These are phyloP conservation scores for Caligus rogercresseyi DNA, from an alignment of 1,140 invertebrate species.

Conservation along the genomic window DNA sequence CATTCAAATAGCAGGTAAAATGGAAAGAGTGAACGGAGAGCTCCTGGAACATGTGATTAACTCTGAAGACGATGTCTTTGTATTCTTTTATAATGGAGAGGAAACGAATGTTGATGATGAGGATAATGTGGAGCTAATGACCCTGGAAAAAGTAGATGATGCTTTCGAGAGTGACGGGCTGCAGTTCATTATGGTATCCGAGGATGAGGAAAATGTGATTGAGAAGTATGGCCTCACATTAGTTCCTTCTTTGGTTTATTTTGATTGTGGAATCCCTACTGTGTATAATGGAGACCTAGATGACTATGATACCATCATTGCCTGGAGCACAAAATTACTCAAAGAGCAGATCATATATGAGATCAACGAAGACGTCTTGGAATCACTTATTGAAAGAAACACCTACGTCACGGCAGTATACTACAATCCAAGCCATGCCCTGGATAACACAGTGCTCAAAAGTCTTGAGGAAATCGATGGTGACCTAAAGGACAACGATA, in stretches of 20 bases:
- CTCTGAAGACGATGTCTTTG: conserved; percentile 56
- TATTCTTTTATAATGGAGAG: conserved; percentile 51
- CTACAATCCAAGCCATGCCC: neutral
- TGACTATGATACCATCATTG: neutral
- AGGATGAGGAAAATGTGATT: conserved; percentile 45
- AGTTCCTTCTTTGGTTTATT: conserved; percentile 65
- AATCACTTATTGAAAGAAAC: neutral
- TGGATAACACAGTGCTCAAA: conserved; percentile 37
- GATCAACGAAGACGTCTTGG: neutral
- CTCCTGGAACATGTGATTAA: conserved; percentile 76
- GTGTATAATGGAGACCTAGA: conserved; percentile 70
- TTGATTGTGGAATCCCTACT: conserved; percentile 76
- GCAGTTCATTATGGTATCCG: conserved; percentile 57
- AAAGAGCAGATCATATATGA: neutral
- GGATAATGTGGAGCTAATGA: conserved; percentile 21
- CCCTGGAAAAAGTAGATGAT: conserved; percentile 43
- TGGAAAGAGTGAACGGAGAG: conserved; percentile 72
- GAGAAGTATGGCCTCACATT: conserved; percentile 66
- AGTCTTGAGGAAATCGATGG: conserved; percentile 83
- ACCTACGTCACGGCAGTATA: conserved; percentile 1
- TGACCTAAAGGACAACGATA: conserved; percentile 76
- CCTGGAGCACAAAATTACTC: conserved; percentile 4
- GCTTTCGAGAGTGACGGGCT: conserved; percentile 75
- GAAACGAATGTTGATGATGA: conserved; percentile 20
- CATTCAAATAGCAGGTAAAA: conserved; percentile 68